Evolutionary conservation across 2,888 invertebrate species (phyloP).

Genomic region (Mimachlamys varia): DNA sequence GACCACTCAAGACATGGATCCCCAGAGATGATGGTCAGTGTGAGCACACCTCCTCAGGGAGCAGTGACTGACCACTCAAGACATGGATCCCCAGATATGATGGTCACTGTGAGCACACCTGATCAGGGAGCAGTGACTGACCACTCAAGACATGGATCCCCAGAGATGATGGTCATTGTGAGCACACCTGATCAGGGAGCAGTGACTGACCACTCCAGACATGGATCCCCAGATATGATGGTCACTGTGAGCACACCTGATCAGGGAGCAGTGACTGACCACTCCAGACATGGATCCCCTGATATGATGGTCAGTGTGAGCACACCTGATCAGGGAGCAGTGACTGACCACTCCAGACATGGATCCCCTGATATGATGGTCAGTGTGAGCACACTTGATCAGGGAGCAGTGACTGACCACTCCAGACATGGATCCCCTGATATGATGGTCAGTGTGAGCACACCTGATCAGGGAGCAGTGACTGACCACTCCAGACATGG

Average conservation of each 20-base stretch:
- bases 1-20: conserved; percentile 58
- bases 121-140: background rate
- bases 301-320: background rate
- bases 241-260: background rate
- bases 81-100: conserved; percentile 60
- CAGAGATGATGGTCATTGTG: conserved; percentile 49
- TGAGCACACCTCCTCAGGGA: background rate
- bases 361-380: conserved; percentile 59
- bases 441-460: too few species aligned
- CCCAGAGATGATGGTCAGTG: conserved; percentile 50
- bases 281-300: too few species aligned
- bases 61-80: conserved; percentile 37
- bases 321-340: background rate
- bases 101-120: background rate
- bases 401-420: too few species aligned
- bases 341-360: conserved; percentile 49
- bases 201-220: conserved; percentile 43
- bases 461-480: too few species aligned
- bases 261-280: background rate
- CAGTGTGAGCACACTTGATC: too few species aligned
- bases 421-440: too few species aligned
- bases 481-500: too few species aligned
- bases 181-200: background rate
- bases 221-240: conserved; percentile 59
- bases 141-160: conserved; percentile 58